These are phyloP conservation scores for Caenorhabditis latens DNA, from an alignment of 1,140 invertebrate genomes.

Conservation along the genomic window DNA sequence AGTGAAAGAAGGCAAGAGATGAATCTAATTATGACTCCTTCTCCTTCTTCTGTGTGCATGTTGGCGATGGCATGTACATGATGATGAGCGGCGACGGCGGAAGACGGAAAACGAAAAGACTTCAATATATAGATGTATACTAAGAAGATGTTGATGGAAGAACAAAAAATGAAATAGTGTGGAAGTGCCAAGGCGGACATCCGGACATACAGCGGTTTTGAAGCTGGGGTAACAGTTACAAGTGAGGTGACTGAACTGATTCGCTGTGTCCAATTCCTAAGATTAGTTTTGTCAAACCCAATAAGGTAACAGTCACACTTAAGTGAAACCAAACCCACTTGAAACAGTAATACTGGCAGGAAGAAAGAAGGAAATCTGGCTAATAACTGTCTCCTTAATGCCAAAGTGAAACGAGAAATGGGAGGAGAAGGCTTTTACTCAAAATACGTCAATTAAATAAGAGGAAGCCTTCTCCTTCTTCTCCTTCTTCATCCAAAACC, in stretches of 20 bases:
- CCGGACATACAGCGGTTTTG: too few species aligned
- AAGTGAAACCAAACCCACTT: constrained; percentile 8
- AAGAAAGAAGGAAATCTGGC: constrained; percentile 1
- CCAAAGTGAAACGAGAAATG: neutral
- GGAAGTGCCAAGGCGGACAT: neutral
- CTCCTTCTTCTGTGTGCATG: constrained; percentile 34
- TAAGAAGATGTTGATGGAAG: neutral
- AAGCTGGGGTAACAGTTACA: too few species aligned
- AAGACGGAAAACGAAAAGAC: constrained; percentile 5
- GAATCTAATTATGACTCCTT: constrained; percentile 46
- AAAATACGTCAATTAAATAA: constrained; percentile 55
- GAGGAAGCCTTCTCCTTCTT: constrained; percentile 1
- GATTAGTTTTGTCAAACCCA: neutral
- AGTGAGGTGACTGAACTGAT: neutral
- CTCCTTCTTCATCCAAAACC: constrained; percentile 17
- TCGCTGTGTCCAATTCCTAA: neutral
- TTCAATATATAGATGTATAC: neutral
- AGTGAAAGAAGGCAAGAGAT: constrained; percentile 38
- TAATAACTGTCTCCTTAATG: constrained; percentile 30
- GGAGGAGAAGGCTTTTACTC: constrained; percentile 22
- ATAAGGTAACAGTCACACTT: constrained; percentile 15
- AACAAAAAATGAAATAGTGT: neutral
- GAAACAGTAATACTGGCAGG: constrained; percentile 1
- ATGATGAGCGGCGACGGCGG: neutral
- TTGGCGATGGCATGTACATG: constrained; percentile 21